Base-by-base conservation (phyloP, 2,797 vertebrate genomes). In the Cygnus olor region DNA sequence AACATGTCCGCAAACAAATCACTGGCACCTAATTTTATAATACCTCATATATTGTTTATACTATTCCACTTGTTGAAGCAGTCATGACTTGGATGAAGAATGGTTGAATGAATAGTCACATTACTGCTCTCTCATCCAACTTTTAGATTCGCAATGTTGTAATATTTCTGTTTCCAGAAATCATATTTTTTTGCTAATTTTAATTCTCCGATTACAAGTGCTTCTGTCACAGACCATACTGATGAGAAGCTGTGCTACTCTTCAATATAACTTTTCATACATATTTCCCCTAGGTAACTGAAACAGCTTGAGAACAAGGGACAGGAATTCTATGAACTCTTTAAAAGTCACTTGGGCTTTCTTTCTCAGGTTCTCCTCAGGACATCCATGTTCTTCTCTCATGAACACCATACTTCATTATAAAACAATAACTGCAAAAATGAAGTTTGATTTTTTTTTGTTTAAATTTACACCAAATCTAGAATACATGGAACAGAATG, bases 401-500 rank as follows among this genome's bases (percentile, higher is more conserved):
- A 72, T 32, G 76, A 88, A 85, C 30, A 84, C 49, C 16, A 54
- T 10, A 64, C 34, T 34, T 74, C 69, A 90, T 83, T 87, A 70
- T 24, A 87, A n/a, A 93, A 64, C 47, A 80, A 83, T 30, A 89
- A 57, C 34, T 88, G 66, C 30, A 73, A 76, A 78, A 89, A 82
- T 12, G 9, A 11, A 68, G 22, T 27, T 87, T 76, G n/a, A 87
- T 65, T 72, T 88, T 86, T 47, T 19, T 85, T 80, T 32, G 20
- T 68, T 77, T 45, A 90, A n/a, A 56, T 73, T 76, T 88, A 57
- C 45, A 81, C 56, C 81, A 64, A 83, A 69, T 57, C 56, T 88
- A 87, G 93, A 92, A 95, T 89, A 76, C 32, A 53, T 12, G 8
- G 81, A 89, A 91, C 12, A 20, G 38, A 77, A 93, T 38, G 80